A percentile compares a stretch with the other conserved stretches of the same genome.
These are phyloP conservation scores for Cygnus buccinator DNA, from an alignment of 2,113 vertebrate species.

Conservation along the genomic window DNA sequence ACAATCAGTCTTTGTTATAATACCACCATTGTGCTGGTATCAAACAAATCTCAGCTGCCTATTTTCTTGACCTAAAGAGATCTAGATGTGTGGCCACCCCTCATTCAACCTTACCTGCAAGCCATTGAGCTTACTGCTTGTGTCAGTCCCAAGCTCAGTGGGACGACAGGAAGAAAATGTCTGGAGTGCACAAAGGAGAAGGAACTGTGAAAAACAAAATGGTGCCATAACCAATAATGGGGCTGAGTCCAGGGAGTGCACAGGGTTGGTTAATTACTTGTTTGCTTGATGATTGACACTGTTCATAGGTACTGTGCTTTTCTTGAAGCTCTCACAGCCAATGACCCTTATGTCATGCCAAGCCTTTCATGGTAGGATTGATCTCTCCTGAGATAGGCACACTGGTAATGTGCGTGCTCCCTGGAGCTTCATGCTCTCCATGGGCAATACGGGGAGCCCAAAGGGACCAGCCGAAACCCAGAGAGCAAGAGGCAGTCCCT, in stretches of 20 bases:
- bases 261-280: not conserved
- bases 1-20: not conserved
- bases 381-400: too few species aligned
- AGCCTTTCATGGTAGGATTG: not conserved
- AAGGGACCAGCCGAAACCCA: too few species aligned
- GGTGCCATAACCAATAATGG: not conserved
- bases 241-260: not conserved
- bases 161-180: rapidly evolving
- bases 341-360: not conserved
- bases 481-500: too few species aligned
- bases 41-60: not conserved
- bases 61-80: not conserved
- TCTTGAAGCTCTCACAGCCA: not conserved
- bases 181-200: not conserved
- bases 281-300: not conserved
- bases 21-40: not conserved
- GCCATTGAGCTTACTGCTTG: not conserved
- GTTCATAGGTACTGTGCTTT: not conserved
- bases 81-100: not conserved
- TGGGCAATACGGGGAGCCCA: too few species aligned
- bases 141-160: not conserved
- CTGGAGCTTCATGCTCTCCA: too few species aligned
- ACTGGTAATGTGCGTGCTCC: too few species aligned
- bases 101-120: not conserved
- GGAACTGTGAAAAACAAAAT: not conserved